Base-by-base conservation (phyloP, 2,888 invertebrate genomes). In the Danaus chrysippus region DNA sequence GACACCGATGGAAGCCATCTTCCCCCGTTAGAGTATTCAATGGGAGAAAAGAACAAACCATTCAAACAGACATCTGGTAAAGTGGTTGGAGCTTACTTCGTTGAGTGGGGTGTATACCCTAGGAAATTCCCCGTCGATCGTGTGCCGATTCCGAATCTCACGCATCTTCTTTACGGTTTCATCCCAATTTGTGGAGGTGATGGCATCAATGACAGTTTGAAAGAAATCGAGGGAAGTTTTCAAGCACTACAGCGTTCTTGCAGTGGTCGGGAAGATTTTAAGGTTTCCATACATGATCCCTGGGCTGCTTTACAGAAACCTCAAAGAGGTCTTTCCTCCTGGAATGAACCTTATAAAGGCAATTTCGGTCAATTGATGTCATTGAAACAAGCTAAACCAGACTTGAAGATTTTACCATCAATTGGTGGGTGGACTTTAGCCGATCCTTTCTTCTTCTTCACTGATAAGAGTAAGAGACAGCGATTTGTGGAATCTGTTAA, bases 281-380 rank as follows among this genome's bases (percentile, higher is more conserved):
- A 89, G 73, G 91, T 91, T 0, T 81, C 90, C 13, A 91, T 91
- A 49, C 91, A 91, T 53, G 91, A 91, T 65, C 91, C 91, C 1
- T 91, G 91, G 91, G 91, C 91, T 8, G 91, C 91, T 58, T 73
- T 91, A 1, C 91, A 91, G 67, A 91, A 91, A 68, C 91, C 91
- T 11, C 91, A 91, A 67, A 90, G 87, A 65, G 91, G 90, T 10
- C 65, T 91, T 54, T 79, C 82, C 5, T 88, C 90, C 0, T 91
- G 91, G 91, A 90, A 91, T 64, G 91, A 91, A 65, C 91, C 91
- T 43, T 91, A 91, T 77, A 91, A 91, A 70, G 91, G 91, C 58
- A 91, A 91, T 70, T 91, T 91, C 55, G 91, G 91, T 1, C 91
- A 91, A 63, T 71, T 91, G 64, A 91, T 91, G 91, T 84, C 87